A percentile compares a stretch with the other conserved stretches of the same genome.
Conservation (phyloP, 2,888 invertebrate species). For the Petrolisthes cinctipes region DNA sequence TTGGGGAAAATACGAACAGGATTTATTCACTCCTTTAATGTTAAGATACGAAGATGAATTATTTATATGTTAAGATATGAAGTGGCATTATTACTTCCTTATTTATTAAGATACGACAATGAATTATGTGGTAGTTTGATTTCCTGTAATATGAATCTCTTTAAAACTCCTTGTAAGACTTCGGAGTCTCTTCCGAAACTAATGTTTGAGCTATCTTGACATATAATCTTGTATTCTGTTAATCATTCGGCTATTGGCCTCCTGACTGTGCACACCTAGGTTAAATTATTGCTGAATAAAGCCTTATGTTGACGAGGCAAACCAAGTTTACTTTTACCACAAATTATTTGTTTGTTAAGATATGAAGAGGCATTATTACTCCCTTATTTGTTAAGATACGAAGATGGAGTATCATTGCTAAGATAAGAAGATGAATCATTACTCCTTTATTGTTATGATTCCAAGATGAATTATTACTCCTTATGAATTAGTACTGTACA, state of each 20-base stretch:
- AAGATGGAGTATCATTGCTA: neutral
- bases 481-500: neutral
- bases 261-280: too few species aligned
- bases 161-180: neutral
- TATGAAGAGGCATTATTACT: too few species aligned
- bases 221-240: neutral
- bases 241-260: too few species aligned
- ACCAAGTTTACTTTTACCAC: too few species aligned
- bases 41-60: neutral
- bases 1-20: neutral
- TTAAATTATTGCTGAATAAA: too few species aligned
- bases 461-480: too few species aligned
- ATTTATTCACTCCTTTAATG: slow-evolving; percentile 65
- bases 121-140: neutral
- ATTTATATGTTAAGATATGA: neutral
- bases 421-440: too few species aligned
- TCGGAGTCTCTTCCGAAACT: too few species aligned
- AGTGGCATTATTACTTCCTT: neutral
- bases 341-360: too few species aligned
- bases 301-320: too few species aligned
- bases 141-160: neutral
- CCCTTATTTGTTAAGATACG: neutral
- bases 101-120: neutral
- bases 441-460: too few species aligned
- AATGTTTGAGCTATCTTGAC: neutral